phyloP scores from a whole-genome alignment of 2,797 vertebrate species.

The Sus cebifrons region DNA sequence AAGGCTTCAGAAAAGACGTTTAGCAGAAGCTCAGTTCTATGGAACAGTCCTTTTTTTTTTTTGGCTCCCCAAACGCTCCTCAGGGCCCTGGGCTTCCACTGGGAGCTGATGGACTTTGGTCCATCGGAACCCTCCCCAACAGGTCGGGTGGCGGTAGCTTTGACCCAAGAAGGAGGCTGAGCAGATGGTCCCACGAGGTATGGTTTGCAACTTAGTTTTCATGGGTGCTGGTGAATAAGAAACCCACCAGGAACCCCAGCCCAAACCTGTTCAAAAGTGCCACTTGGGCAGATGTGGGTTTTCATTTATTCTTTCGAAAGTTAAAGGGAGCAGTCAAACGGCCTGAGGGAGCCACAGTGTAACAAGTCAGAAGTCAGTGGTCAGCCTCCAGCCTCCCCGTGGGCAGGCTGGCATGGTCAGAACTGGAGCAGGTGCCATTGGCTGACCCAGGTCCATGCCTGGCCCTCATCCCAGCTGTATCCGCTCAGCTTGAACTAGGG shows the following conservation, averaged over 20 bases:
- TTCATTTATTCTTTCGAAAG: conserved; percentile 11
- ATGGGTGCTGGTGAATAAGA: not conserved
- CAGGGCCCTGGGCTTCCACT: conserved; percentile 56
- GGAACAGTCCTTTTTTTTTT: conserved; percentile 47
- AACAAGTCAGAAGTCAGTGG: not conserved
- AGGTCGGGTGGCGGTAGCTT: not conserved
- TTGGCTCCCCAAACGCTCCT: conserved; percentile 18
- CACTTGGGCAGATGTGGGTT: conserved; percentile 5
- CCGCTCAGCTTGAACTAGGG: not conserved
- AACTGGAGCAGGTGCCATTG: not conserved
- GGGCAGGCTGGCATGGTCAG: conserved; percentile 7
- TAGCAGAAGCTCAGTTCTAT: conserved; percentile 59
- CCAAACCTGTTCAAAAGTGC: not conserved
- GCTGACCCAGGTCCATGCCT: conserved; percentile 57
- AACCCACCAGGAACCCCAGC: not conserved
- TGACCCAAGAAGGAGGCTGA: not conserved
- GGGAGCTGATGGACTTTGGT: not conserved
- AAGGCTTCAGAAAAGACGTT: conserved; percentile 74
- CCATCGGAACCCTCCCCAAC: not conserved
- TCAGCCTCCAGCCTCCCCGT: not conserved
- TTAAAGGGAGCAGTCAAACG: not conserved
- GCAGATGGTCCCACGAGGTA: not conserved
- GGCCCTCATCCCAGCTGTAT: conserved; percentile 39
- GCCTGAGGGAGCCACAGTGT: not conserved
- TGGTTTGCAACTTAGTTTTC: not conserved